Evolutionary conservation across 2,797 vertebrate genomes (phyloP).

Genomic region (Galago senegalensis): DNA sequence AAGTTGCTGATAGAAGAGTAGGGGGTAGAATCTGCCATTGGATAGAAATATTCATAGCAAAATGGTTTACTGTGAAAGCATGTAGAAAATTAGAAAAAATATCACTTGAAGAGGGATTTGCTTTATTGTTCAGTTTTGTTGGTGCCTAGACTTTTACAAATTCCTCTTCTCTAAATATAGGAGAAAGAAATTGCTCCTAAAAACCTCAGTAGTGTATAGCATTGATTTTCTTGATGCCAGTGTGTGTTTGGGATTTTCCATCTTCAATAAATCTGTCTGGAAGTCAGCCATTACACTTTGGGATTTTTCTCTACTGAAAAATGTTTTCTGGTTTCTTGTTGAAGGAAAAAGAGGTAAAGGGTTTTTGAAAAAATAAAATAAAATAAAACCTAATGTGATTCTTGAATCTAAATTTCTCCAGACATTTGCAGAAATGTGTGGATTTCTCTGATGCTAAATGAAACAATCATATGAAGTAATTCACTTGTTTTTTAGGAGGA

Average conservation of each 20-base stretch:
- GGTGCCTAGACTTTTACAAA: conserved; percentile 4
- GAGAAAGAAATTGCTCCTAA: conserved; percentile 3
- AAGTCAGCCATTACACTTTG: conserved; percentile 16
- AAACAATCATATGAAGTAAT: background rate
- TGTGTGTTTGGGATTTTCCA: conserved; percentile 55
- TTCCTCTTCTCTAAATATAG: background rate
- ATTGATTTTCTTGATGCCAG: conserved; percentile 70
- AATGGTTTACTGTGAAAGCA: conserved; percentile 61
- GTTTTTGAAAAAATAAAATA: conserved; percentile 30
- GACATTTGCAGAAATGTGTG: conserved; percentile 31
- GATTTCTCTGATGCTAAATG: background rate
- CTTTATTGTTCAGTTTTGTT: conserved; percentile 23
- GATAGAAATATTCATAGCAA: conserved; percentile 65
- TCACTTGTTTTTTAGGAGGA: background rate
- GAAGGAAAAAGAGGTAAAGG: background rate
- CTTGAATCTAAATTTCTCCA: conserved; percentile 55
- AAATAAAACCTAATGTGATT: background rate
- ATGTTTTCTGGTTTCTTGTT: conserved; percentile 46
- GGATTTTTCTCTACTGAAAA: conserved; percentile 72
- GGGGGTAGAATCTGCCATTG: conserved; percentile 50
- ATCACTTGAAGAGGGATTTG: background rate
- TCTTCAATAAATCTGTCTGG: conserved; percentile 67
- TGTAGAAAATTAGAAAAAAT: conserved; percentile 51
- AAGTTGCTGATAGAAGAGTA: conserved; percentile 75
- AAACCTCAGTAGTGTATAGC: background rate